Conservation (phyloP, 2,888 invertebrate genomes). For the Carpatolechia fugitivella region DNA sequence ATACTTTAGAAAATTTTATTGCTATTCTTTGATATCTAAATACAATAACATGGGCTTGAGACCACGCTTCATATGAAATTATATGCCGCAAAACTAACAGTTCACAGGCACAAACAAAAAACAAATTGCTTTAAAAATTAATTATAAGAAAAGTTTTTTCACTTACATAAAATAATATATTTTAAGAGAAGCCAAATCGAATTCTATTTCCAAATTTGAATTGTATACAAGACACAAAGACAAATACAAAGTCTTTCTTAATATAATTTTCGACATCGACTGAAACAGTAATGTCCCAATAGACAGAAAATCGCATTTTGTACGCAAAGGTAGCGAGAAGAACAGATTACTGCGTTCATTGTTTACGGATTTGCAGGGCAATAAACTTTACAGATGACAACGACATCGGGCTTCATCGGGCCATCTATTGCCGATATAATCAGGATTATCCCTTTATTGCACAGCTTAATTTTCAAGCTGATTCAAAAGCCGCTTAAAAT, state of each 20-base stretch:
- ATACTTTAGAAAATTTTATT: too few relatives aligned
- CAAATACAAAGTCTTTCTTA: neutral
- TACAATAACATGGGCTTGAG: too few relatives aligned
- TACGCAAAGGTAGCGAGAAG: neutral
- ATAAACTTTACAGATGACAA: conserved; percentile 13
- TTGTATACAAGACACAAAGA: too few relatives aligned
- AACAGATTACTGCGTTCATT: conserved; percentile 7
- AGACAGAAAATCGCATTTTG: neutral
- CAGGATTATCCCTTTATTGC: conserved; percentile 9
- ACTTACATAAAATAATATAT: too few relatives aligned
- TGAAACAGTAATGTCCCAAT: neutral
- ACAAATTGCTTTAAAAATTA: too few relatives aligned
- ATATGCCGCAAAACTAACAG: too few relatives aligned
- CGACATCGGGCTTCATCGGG: conserved; percentile 1
- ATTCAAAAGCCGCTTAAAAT: neutral
- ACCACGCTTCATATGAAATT: too few relatives aligned
- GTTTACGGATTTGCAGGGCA: conserved; percentile 17
- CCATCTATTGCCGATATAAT: conserved; percentile 7
- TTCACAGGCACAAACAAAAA: too few relatives aligned
- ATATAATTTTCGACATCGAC: neutral
- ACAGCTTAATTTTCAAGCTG: neutral
- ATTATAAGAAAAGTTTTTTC: too few relatives aligned
- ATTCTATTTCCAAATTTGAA: too few relatives aligned
- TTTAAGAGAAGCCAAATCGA: too few relatives aligned
- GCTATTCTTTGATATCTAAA: too few relatives aligned